A percentile compares a stretch with the other conserved stretches of the same genome.
These are phyloP conservation scores for Myopa tessellatipennis DNA, from an alignment of 2,888 invertebrate species.

Conservation along the genomic window DNA sequence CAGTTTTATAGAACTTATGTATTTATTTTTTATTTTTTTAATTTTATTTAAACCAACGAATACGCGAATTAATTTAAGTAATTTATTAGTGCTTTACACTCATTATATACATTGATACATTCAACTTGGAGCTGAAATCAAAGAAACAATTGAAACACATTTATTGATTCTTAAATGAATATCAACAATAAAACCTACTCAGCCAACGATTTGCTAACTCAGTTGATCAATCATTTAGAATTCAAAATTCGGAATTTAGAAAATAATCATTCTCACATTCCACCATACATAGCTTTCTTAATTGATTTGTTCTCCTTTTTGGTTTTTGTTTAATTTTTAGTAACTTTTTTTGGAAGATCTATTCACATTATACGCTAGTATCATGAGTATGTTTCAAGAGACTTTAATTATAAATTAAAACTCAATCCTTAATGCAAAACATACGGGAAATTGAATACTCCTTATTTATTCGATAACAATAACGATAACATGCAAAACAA, in stretches of 20 bases:
- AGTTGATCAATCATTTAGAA: constrained; percentile 4
- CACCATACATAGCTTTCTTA: not conserved
- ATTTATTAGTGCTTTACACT: constrained; percentile 34
- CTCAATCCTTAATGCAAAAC: constrained; percentile 26
- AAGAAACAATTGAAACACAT: constrained; percentile 49
- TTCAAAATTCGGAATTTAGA: not conserved
- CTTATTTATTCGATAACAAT: constrained; percentile 19
- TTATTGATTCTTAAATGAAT: constrained; percentile 13
- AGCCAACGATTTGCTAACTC: constrained; percentile 3
- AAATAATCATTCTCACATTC: constrained; percentile 10
- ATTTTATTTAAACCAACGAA: constrained; percentile 6
- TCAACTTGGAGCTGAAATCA: constrained; percentile 66
- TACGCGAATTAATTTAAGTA: constrained; percentile 31
- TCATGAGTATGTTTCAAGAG: constrained; percentile 26
- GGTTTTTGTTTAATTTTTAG: not conserved
- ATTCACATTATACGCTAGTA: constrained; percentile 21
- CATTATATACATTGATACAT: constrained; percentile 51
- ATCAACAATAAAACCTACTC: constrained; percentile 8
- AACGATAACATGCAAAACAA: constrained; percentile 43
- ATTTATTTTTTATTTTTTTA: constrained; percentile 24
- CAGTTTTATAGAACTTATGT: not conserved
- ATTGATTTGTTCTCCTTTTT: not conserved
- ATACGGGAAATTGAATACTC: not conserved
- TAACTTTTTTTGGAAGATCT: constrained; percentile 20
- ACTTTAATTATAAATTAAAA: constrained; percentile 27